Percentiles rank a stretch among this genome's conserved stretches.
These are phyloP conservation scores for Holotrichia oblita DNA, from an alignment of 1,140 invertebrate genomes.

Conservation along the genomic window DNA sequence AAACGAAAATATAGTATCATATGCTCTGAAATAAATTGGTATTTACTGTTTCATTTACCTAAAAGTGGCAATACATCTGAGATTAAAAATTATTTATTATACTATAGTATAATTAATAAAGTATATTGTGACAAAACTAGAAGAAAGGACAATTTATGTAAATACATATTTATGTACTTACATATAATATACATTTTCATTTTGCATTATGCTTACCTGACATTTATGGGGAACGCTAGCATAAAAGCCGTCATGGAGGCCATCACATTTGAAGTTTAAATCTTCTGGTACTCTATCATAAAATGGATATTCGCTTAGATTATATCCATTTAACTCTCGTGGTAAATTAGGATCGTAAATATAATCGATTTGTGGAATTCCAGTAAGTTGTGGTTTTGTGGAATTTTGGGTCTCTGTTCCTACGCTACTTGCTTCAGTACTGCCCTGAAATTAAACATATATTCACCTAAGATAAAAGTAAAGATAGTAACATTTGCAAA, in stretches of 20 bases:
- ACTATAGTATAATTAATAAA: too few species aligned
- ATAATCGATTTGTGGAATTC: constrained; percentile 90
- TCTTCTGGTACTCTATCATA: constrained; percentile 82
- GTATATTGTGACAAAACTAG: too few species aligned
- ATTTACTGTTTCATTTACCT: too few species aligned
- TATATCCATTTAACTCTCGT: constrained; percentile 86
- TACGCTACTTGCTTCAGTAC: neutral
- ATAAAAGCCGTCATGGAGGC: constrained; percentile 91
- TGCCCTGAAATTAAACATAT: constrained; percentile 12
- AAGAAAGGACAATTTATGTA: neutral
- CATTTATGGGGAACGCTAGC: constrained; percentile 90
- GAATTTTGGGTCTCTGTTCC: constrained; percentile 29
- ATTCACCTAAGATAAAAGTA: too few species aligned
- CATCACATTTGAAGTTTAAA: constrained; percentile 90
- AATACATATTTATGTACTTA: neutral
- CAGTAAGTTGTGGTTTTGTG: constrained; percentile 74
- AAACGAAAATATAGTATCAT: too few species aligned
- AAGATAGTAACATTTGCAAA: too few species aligned
- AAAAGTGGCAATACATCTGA: too few species aligned
- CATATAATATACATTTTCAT: too few species aligned
- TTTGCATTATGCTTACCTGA: constrained; percentile 70
- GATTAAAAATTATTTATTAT: too few species aligned
- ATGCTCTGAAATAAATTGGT: too few species aligned
- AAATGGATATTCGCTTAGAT: constrained; percentile 89
- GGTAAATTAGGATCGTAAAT: constrained; percentile 90